These are phyloP conservation scores for Elgaria multicarinata DNA, from an alignment of 2,113 vertebrate genomes.

Conservation along the genomic window DNA sequence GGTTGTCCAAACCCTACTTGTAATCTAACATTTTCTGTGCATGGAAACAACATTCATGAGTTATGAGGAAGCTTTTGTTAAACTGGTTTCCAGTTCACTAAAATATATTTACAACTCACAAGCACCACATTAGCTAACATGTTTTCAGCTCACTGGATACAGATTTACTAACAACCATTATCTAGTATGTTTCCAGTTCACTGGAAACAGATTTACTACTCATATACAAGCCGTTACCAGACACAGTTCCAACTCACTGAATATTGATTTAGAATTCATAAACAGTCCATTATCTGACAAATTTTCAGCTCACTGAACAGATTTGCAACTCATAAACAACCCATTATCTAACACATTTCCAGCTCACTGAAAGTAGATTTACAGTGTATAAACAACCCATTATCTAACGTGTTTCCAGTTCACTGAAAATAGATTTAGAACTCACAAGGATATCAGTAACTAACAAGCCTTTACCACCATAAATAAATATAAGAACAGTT, in stretches of 20 bases:
- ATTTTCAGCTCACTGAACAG: slow-evolving; percentile 79
- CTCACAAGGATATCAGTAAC: slow-evolving; percentile 44
- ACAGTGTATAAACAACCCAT: slow-evolving; percentile 67
- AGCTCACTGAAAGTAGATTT: slow-evolving; percentile 72
- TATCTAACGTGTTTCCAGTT: slow-evolving; percentile 72
- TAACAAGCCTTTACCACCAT: slow-evolving; percentile 34
- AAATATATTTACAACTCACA: slow-evolving; percentile 74
- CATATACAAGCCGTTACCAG: slow-evolving; percentile 80
- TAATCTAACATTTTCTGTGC: slow-evolving; percentile 40
- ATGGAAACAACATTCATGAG: slow-evolving; percentile 62
- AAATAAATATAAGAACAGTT: background rate
- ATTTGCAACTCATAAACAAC: slow-evolving; percentile 77
- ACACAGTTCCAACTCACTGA: slow-evolving; percentile 82
- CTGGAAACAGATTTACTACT: slow-evolving; percentile 84
- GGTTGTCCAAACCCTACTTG: slow-evolving; percentile 38
- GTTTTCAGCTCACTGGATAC: slow-evolving; percentile 77
- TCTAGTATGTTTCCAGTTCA: slow-evolving; percentile 81
- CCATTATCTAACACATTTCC: slow-evolving; percentile 74
- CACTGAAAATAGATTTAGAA: slow-evolving; percentile 65
- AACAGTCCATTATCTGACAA: slow-evolving; percentile 83
- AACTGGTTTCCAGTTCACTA: slow-evolving; percentile 73
- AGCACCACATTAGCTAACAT: slow-evolving; percentile 73
- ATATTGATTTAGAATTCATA: slow-evolving; percentile 86
- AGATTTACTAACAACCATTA: slow-evolving; percentile 82
- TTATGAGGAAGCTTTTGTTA: slow-evolving; percentile 62